These are phyloP conservation scores for Pseudopipra pipra DNA, from an alignment of 2,113 vertebrate genomes.

Conservation along the genomic window DNA sequence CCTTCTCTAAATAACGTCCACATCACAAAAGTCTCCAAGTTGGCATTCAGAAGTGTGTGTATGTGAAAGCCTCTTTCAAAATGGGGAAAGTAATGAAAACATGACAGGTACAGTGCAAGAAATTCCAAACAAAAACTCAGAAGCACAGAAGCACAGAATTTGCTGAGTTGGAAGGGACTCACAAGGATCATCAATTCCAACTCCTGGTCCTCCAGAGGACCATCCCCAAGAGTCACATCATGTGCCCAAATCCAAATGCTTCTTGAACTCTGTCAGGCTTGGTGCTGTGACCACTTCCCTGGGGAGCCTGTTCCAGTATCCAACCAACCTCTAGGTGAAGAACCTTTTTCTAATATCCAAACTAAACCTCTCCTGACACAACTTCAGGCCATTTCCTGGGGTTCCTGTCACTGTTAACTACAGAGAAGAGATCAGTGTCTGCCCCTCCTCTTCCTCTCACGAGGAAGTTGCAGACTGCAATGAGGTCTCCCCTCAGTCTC, in stretches of 20 bases:
- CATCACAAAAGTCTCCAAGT: not conserved
- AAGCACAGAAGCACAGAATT: not conserved
- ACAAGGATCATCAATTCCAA: not conserved
- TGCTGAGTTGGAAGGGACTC: not conserved
- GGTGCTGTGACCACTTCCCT: not conserved
- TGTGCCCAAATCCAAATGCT: not conserved
- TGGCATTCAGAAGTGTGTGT: not conserved
- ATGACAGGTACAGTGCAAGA: accelerated
- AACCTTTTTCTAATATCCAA: not conserved
- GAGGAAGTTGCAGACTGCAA: not conserved
- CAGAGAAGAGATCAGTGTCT: not conserved
- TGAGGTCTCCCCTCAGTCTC: not conserved
- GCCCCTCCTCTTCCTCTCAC: not conserved
- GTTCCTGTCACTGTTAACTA: not conserved
- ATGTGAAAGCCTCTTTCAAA: not conserved
- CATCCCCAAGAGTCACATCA: not conserved
- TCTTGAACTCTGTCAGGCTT: not conserved
- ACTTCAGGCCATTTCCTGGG: not conserved
- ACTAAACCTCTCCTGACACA: not conserved
- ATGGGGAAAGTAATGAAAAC: not conserved
- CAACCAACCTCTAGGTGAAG: not conserved
- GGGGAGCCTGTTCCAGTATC: not conserved
- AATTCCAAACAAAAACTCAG: not conserved
- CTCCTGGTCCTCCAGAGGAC: not conserved
- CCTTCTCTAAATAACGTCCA: not conserved